Conservation (phyloP, 2,888 invertebrate species). For the Caenorhabditis sinica region DNA sequence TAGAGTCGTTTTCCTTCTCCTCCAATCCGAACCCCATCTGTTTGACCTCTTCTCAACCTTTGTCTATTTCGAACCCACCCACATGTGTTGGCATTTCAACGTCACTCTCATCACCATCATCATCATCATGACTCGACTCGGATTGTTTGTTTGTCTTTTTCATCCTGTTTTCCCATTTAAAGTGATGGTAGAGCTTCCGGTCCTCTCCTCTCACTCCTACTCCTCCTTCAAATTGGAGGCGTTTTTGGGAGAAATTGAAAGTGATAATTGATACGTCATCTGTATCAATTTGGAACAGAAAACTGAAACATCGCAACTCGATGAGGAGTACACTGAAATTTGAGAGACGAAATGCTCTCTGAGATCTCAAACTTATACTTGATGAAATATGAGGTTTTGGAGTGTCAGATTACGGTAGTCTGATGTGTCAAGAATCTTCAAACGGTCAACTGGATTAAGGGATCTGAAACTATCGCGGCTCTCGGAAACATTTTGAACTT, state of each 20-base stretch:
- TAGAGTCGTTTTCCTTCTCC: neutral
- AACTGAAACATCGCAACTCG: conserved; percentile 1
- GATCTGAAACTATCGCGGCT: neutral
- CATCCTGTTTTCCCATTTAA: conserved; percentile 21
- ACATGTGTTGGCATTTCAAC: conserved; percentile 8
- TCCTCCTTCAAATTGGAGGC: neutral
- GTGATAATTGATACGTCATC: conserved; percentile 3
- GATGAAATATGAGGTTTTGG: conserved; percentile 17
- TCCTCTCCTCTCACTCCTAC: neutral
- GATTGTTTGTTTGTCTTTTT: conserved; percentile 39
- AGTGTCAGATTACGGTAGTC: conserved; percentile 17
- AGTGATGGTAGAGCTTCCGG: conserved; percentile 35
- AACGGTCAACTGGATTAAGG: neutral
- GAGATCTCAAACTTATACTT: conserved; percentile 4
- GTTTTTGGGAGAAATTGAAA: conserved; percentile 1
- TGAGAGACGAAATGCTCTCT: conserved; percentile 1
- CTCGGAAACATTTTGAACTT: neutral
- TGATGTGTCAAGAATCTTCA: neutral
- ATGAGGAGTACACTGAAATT: neutral
- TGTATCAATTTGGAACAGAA: neutral
- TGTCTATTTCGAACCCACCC: conserved; percentile 13
- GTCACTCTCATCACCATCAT: conserved; percentile 30
- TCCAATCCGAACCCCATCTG: neutral
- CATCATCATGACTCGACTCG: conserved; percentile 19
- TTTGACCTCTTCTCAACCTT: conserved; percentile 6